These are phyloP conservation scores for Gobio occitaniae DNA, from an alignment of 2,797 vertebrate genomes.

Conservation along the genomic window DNA sequence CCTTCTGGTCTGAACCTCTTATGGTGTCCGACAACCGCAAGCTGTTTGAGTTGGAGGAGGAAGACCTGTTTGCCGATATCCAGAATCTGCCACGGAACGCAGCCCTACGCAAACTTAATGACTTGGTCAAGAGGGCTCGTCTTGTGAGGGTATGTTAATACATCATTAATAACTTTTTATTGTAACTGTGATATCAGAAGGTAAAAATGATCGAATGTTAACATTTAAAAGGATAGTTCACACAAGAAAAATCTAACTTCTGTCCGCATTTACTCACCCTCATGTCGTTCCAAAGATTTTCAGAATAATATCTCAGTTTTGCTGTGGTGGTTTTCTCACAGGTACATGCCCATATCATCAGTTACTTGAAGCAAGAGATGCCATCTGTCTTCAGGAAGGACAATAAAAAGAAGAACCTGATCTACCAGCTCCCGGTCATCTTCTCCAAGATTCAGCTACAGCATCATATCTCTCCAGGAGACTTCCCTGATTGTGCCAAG, in stretches of 20 bases:
- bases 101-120: slow-evolving; percentile 91
- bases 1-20: slow-evolving; percentile 95
- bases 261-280: background rate
- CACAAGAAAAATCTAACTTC: background rate
- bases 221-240: background rate
- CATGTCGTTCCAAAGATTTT: background rate
- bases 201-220: background rate
- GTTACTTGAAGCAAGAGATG: slow-evolving; percentile 94
- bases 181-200: background rate
- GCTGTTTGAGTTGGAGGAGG: slow-evolving; percentile 93
- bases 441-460: slow-evolving; percentile 93
- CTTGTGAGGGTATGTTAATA: slow-evolving; percentile 85
- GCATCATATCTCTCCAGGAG: slow-evolving; percentile 91
- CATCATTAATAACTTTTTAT: background rate
- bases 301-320: background rate
- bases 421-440: slow-evolving; percentile 88
- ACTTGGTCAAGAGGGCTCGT: slow-evolving; percentile 91
- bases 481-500: slow-evolving; percentile 91
- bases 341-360: slow-evolving; percentile 94
- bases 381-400: slow-evolving; percentile 92
- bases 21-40: slow-evolving; percentile 86
- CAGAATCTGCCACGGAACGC: slow-evolving; percentile 92
- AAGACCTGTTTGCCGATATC: slow-evolving; percentile 91
- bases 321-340: slow-evolving; percentile 57
- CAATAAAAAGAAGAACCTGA: slow-evolving; percentile 92